Conservation (phyloP, 2,797 vertebrate genomes). For the Psittacula echo region DNA sequence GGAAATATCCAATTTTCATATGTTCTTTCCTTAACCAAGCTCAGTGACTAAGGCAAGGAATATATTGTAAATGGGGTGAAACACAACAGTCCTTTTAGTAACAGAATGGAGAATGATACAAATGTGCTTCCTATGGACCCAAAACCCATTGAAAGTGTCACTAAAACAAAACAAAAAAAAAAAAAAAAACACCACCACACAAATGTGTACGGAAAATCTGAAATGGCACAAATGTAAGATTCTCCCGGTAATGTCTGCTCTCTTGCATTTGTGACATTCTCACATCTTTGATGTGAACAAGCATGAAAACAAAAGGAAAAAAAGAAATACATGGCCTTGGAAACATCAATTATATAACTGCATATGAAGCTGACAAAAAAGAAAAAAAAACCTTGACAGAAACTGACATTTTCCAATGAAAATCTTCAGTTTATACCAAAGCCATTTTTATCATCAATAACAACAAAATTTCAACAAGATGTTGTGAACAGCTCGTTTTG, state of each 20-base stretch:
- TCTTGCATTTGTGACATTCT: neutral
- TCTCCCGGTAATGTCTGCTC: neutral
- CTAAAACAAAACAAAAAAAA: neutral
- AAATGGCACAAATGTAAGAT: neutral
- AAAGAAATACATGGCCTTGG: neutral
- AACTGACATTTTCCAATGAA: neutral
- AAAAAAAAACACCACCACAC: neutral
- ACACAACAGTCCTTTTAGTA: accelerated
- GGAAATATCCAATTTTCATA: neutral
- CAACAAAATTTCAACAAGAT: slow-evolving; percentile 36
- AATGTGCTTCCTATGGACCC: neutral
- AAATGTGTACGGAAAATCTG: neutral
- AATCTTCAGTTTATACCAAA: slow-evolving; percentile 21
- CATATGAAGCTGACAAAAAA: neutral
- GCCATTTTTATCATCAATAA: slow-evolving; percentile 17
- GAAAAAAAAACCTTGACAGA: neutral
- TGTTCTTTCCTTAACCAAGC: neutral
- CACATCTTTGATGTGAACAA: neutral
- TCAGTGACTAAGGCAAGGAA: neutral
- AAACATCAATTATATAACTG: slow-evolving; percentile 5
- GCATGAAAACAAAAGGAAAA: neutral
- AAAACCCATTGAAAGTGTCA: neutral
- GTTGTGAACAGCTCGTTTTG: slow-evolving; percentile 42
- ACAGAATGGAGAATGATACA: neutral
- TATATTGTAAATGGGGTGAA: neutral